phyloP scores from a whole-genome alignment of 2,797 vertebrate species.

The Masticophis lateralis region DNA sequence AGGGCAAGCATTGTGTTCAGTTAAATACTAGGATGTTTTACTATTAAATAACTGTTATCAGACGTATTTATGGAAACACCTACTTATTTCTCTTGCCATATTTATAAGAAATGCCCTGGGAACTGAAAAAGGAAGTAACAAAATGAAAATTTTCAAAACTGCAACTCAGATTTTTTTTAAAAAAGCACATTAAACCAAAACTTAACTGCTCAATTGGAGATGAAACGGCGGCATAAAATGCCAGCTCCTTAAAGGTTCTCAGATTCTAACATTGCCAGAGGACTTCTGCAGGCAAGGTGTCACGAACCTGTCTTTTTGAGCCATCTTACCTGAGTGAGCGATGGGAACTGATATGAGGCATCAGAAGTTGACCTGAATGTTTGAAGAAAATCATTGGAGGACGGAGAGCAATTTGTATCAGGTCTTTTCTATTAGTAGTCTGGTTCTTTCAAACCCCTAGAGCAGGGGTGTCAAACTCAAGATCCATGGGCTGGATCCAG shows the following conservation, averaged over 20 bases:
- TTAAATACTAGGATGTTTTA: background rate
- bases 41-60: background rate
- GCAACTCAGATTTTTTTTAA: background rate
- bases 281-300: background rate
- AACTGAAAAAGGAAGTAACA: background rate
- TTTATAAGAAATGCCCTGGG: background rate
- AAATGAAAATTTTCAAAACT: background rate
- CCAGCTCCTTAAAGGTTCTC: background rate
- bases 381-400: background rate
- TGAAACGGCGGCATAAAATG: background rate
- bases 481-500: too few species aligned
- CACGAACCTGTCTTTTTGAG: background rate
- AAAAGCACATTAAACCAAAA: background rate
- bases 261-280: background rate
- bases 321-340: too few species aligned
- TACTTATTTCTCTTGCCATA: background rate
- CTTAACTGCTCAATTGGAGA: background rate
- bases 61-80: background rate
- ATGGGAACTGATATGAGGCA: background rate
- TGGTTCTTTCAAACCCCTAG: background rate
- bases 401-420: background rate
- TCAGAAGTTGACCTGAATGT: background rate
- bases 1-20: background rate
- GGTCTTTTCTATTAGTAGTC: background rate
- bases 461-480: too few species aligned